Evolutionary conservation across 2,113 vertebrate species (phyloP), one percentile per base, ranked within the genome.

Genomic region (Hassar affinis): DNA sequence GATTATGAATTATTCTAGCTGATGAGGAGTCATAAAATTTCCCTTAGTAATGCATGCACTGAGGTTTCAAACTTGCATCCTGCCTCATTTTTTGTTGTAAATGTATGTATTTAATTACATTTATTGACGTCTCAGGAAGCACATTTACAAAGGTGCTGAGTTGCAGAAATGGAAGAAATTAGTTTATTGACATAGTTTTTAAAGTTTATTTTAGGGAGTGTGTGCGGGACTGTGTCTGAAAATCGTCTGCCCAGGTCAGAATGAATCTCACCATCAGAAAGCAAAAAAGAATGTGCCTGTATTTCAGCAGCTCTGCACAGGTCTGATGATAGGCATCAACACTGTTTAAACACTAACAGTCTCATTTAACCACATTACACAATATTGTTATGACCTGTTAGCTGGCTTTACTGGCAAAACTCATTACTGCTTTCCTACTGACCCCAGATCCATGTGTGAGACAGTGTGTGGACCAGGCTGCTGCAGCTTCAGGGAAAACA

Each of bases 401-500:
- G 42, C 49, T 77, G 35, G 25, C 62, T 69, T 76, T n/a, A n/a
- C 35, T 27, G 38, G 47, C 18, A 42, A 45, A 76, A 66, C 5
- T 9, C 76, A 6, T 85, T 83, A 78, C 59, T 25, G 33, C 20
- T 84, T 68, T 86, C 7, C 38, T 27, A 64, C 62, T 66, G 77
- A 86, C 81, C 81, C 49, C 30, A 47, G 78, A 38, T 17, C 56
- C 25, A 72, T 62, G n/a, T 59, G 49, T 78, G 77, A 76, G 47
- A 52, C 78, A 64, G 49, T 78, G 81, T 42, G 78, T 81, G 77
- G 42, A 56, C 30, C n/a, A 64, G 54, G 52, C 74, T 71, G 79
- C 52, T 87, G 71, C 72, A 85, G 81, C 71, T 81, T 81, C 81
- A 84, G 45, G 62, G 77, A 79, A 87, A 87, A 80, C 80, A 75